Base-by-base conservation (phyloP, 2,797 vertebrate genomes). In the Hydrophis major region DNA sequence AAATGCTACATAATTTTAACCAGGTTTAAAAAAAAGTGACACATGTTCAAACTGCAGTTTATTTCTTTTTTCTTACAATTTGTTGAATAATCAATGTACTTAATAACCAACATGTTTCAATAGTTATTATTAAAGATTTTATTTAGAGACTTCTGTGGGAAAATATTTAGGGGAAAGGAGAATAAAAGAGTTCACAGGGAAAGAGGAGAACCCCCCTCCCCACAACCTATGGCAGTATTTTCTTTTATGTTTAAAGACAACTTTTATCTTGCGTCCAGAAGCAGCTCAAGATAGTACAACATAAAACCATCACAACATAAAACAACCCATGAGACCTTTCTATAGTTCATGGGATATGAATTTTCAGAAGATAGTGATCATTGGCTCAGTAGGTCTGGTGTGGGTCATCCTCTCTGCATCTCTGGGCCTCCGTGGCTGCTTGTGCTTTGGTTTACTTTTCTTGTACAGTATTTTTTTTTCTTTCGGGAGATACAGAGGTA, bases 181-280 rank as follows among this genome's bases (percentile, higher is more conserved):
- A 83, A 83, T 47, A 42, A 83, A 42, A 47, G 37, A 25, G 20
- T 47, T 83, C 37, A 47, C 47, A 47, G 20, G 74, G 20, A 47
- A 83, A 83, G 20, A 12, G 20, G 37, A 12, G 20, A 25, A 25
- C 1, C 0, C 6, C 4, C 7, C 5, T 0, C 0, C 6, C 4
- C 2, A 1, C 0, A 47, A 42, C 37, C 20, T 47, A 83, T 10
- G 18, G 74, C 74, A 78, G 18, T 42, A 22, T 47, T 83, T 47
- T 42, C 7, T 78, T 78, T 78, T 42, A 83, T 2, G 1, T 42
- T 78, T 78, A 42, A 78, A 78, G 37, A 78, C 18, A 78, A 20
- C 32, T 78, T 78, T 78, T 78, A 42, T 78, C 18, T 78, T 78
- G 69, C 1, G 0, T 22, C 69, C 69, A 78, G 32, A 74, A 37